These are phyloP conservation scores for Patiria pectinifera DNA, from an alignment of 53 echinoderm and acorn worm species.

Conservation along the genomic window DNA sequence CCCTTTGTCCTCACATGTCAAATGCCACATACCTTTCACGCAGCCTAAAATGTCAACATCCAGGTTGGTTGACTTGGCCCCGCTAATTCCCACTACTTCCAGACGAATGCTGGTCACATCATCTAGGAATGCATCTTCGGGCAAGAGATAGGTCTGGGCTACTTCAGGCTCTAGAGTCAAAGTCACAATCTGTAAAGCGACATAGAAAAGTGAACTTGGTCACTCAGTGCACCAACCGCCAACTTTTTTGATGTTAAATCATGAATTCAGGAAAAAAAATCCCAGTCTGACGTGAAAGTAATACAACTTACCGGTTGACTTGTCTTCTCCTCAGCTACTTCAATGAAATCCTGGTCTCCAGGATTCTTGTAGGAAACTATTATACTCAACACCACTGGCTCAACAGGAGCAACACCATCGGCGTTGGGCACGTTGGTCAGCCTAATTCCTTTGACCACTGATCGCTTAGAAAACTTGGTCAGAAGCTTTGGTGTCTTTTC, in stretches of 20 bases:
- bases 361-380: background rate
- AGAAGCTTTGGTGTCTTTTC: slow-evolving; percentile 6
- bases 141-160: background rate
- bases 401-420: background rate
- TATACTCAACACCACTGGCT: background rate
- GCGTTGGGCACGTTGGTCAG: background rate
- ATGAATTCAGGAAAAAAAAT: background rate
- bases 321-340: background rate
- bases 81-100: background rate
- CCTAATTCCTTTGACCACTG: slow-evolving; percentile 19
- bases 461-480: background rate
- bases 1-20: no score
- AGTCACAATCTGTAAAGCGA: no score
- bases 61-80: background rate
- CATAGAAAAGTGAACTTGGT: background rate
- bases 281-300: background rate
- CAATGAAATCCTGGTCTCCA: background rate
- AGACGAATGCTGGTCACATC: slow-evolving; percentile 8
- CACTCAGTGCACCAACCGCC: no score
- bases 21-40: background rate
- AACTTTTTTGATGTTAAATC: background rate
- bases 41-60: slow-evolving; percentile 29
- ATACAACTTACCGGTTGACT: background rate
- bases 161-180: background rate
- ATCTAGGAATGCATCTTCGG: background rate